phyloP scores from a whole-genome alignment of 2,888 invertebrate genomes.

The Chirona hameri region DNA sequence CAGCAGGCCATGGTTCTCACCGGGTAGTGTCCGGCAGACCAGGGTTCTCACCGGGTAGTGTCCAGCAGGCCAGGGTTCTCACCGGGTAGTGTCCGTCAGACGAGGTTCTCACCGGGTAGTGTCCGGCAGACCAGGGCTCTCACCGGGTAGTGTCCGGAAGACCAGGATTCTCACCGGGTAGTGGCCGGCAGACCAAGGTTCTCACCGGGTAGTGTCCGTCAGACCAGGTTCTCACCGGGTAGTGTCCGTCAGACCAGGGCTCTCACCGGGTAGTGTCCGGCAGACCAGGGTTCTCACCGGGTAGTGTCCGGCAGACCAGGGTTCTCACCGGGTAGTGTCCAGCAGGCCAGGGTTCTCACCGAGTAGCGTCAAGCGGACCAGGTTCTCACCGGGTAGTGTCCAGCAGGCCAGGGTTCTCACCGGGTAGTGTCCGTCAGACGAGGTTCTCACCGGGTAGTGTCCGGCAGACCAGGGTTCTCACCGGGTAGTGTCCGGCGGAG shows the following conservation, averaged over 20 bases:
- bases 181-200: conserved; percentile 8
- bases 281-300: conserved; percentile 9
- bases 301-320: not conserved
- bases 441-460: not conserved
- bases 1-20: too few species aligned
- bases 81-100: too few species aligned
- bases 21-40: too few species aligned
- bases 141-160: too few species aligned
- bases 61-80: too few species aligned
- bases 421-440: conserved; percentile 5
- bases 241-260: too few species aligned
- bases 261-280: too few species aligned
- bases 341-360: not conserved
- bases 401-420: not conserved
- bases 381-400: not conserved
- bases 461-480: not conserved
- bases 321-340: not conserved
- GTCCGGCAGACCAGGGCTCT: too few species aligned
- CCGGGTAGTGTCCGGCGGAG: conserved; percentile 22
- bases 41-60: too few species aligned
- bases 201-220: not conserved
- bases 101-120: too few species aligned
- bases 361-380: too few species aligned
- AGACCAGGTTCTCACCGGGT: too few species aligned
- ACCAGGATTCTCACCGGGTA: conserved; percentile 1